Base-by-base conservation (phyloP, 2,797 vertebrate species). In the Semaprochilodus insignis region DNA sequence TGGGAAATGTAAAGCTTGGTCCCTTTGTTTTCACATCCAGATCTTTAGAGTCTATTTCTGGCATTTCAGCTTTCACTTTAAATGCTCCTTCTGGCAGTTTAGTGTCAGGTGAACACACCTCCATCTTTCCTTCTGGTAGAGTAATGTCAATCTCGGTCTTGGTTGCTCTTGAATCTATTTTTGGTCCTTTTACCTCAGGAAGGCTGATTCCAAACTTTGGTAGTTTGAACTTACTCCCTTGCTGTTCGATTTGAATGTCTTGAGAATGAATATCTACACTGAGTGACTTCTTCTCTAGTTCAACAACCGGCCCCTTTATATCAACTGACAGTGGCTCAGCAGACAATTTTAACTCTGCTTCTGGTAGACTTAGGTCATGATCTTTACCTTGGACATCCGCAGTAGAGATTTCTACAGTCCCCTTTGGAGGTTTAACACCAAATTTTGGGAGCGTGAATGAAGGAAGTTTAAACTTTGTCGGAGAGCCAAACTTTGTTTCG, bases 131-230 rank as follows among this genome's bases (percentile, higher is more conserved):
- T 14, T 75, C 60, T 44, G 62, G 3, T 23, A 69, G 31, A 40
- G 55, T 27, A 11, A 51, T 27, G 1, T 79, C 51, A 19, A 23
- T 60, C 0, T 76, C 54, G 21, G 69, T 52, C 27, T 65, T 54
- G 36, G 27, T 16, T n/a, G 51, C 21, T 44, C 21, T 23, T 23
- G 3, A 31, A 31, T 31, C 31, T 31, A n/a, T n/a, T 34, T 78
- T 36, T 25, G 19, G 67, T 23, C 25, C 76, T 57, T 65, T 69
- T 16, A 36, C 25, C 60, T 77, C 34, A 48, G 72, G 63, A 80
- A 69, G 34, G 48, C 55, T 65, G 11, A 92, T 80, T 77, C 89
- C 91, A 19, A 94, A 59, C 4, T 82, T 92, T 4, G 94, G 92
- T 0, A 93, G 8, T 85, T 81, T 91, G 23, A 27, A 75, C 34